phyloP scores from a whole-genome alignment of 2,888 invertebrate species.

The Chrysolina oricalcia region DNA sequence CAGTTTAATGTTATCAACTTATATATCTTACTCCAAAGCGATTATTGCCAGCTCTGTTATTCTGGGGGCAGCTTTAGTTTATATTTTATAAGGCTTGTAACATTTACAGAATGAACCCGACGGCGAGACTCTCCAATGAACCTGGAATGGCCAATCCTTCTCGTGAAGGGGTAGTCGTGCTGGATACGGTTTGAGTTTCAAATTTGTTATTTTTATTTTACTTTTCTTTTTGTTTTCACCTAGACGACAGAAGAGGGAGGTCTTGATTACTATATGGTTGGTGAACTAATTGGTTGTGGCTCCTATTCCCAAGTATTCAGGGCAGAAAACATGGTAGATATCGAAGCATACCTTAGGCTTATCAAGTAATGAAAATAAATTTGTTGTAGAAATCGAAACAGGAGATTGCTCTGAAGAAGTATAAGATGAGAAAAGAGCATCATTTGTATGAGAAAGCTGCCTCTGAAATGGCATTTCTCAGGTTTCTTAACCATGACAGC shows the following conservation, averaged over 20 bases:
- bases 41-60: slow-evolving; percentile 26
- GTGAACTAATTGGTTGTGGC: slow-evolving; percentile 40
- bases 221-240: slow-evolving; percentile 29
- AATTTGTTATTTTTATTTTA: slow-evolving; percentile 23
- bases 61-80: slow-evolving; percentile 25
- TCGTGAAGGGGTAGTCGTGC: slow-evolving; percentile 25
- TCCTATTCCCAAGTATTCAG: slow-evolving; percentile 45
- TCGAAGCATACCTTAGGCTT: not conserved
- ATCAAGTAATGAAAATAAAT: not conserved
- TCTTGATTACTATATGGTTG: slow-evolving; percentile 31
- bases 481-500: slow-evolving; percentile 47
- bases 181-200: slow-evolving; percentile 29
- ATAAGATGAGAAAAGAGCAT: slow-evolving; percentile 34
- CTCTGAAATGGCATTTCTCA: slow-evolving; percentile 51
- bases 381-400: slow-evolving; percentile 33
- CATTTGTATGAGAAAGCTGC: slow-evolving; percentile 40
- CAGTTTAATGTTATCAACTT: slow-evolving; percentile 24
- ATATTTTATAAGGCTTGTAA: slow-evolving; percentile 20
- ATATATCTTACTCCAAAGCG: slow-evolving; percentile 22
- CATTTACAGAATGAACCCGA: not conserved
- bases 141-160: slow-evolving; percentile 11
- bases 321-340: slow-evolving; percentile 34
- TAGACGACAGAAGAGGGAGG: slow-evolving; percentile 36
- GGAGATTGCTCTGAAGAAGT: slow-evolving; percentile 41
- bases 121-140: not conserved